Base-by-base conservation (phyloP, 2,113 vertebrate genomes). In the Menidia beryllina region DNA sequence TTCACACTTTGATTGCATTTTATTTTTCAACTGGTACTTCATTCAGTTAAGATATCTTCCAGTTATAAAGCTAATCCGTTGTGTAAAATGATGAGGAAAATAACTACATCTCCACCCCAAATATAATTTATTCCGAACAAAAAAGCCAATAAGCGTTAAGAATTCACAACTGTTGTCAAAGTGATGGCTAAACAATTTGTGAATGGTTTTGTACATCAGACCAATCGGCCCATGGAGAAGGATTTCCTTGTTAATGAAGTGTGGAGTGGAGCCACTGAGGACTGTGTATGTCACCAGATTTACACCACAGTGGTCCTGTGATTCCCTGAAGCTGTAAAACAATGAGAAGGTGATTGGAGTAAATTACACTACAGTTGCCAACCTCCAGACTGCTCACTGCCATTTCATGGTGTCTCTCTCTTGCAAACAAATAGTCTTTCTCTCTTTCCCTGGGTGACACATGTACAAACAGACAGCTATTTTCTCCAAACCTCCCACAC, bases 181-280 rank as follows among this genome's bases (percentile, higher is more conserved):
- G 58, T 55, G 36, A 59, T 8, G 51, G 26, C 71, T 56, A 85
- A 83, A 62, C 58, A 57, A 75, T 75, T 57, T 77, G 50, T 36
- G 64, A 41, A 50, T 61, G 24, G 45, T 86, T 72, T 82, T 77
- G 59, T 68, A 70, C 58, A 84, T 69, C 76, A 77, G 67, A 45
- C 68, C 75, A 77, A 88, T 71, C 2, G 82, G 77, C 72, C 82
- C 60, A 38, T 26, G 8, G 89, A 90, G 86, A 69, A 79, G 72
- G 50, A 76, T 82, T 73, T 87, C 86, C 76, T 86, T 52, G 68
- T 73, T 91, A 91, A 92, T 92, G 90, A 91, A 90, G 86, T 88
- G 89, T 71, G 47, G 67, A 84, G 77, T 50, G 64, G 69, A 72
- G 72, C 83, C 82, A 77, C 79, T 14, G 71, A 83, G 83, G 81